A percentile compares a stretch with the other conserved stretches of the same genome.
Conservation (phyloP, 2,113 vertebrate genomes). For the Cheirogaleus medius region DNA sequence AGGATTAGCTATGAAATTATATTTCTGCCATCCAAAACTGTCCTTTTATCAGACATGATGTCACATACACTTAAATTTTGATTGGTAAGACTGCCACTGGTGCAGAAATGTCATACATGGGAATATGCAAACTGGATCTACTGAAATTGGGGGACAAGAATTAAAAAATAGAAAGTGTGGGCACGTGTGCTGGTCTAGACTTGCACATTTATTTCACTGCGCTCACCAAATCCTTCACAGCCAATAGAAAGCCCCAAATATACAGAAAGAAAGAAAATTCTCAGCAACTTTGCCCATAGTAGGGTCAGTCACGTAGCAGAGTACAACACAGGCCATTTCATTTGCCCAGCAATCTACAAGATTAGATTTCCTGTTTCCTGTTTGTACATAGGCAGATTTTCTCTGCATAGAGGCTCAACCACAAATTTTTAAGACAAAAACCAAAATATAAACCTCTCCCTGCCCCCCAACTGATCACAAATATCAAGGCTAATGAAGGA, state of each 20-base stretch:
- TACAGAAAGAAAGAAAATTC: not conserved
- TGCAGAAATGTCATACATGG: not conserved
- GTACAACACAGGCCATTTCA: not conserved
- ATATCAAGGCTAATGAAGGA: not conserved
- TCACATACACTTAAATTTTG: not conserved
- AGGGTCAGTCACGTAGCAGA: not conserved
- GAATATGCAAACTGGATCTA: conserved; percentile 3
- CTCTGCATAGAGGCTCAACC: not conserved
- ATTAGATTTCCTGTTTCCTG: conserved; percentile 36
- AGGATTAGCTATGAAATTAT: conserved; percentile 2
- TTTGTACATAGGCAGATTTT: conserved; percentile 16
- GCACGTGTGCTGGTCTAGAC: not conserved
- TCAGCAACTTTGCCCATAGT: not conserved
- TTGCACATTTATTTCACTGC: conserved; percentile 6
- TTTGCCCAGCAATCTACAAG: not conserved
- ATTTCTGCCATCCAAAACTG: not conserved
- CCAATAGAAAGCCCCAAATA: not conserved
- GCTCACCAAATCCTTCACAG: conserved; percentile 13
- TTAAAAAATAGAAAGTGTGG: not conserved
- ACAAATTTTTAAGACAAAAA: conserved; percentile 41
- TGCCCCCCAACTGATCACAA: not conserved
- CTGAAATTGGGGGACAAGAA: not conserved
- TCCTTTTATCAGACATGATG: not conserved
- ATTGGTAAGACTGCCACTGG: not conserved
- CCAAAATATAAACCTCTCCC: not conserved